Evolutionary conservation across 2,113 vertebrate genomes (phyloP).

Genomic region (Cottus gobio): DNA sequence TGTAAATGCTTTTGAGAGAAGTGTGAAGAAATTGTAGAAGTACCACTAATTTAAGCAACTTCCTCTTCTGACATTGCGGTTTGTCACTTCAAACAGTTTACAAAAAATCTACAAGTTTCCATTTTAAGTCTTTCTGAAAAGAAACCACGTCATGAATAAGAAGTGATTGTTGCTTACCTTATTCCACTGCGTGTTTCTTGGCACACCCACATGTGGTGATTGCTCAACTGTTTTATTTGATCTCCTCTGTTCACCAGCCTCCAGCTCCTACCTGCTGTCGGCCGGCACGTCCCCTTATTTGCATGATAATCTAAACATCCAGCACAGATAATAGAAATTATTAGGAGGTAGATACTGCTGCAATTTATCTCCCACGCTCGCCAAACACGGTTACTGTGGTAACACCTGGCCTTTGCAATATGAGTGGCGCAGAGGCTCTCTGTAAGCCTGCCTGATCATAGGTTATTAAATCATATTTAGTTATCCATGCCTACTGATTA

Average conservation of each 20-base stretch:
- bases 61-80: not conserved
- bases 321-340: constrained; percentile 74
- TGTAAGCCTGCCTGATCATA: constrained; percentile 16
- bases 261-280: constrained; percentile 36
- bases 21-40: constrained; percentile 53
- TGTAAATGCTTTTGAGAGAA: not conserved
- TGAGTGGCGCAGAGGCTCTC: constrained; percentile 2
- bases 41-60: constrained; percentile 46
- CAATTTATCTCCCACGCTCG: constrained; percentile 58
- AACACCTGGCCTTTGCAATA: constrained; percentile 44
- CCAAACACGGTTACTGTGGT: constrained; percentile 66
- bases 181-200: constrained; percentile 24
- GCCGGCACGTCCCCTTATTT: constrained; percentile 66
- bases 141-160: not conserved
- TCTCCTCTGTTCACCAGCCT: constrained; percentile 37
- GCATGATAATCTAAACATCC: constrained; percentile 73
- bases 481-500: constrained; percentile 6
- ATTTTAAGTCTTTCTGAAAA: not conserved
- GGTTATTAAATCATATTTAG: constrained; percentile 52
- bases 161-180: constrained; percentile 27
- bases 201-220: constrained; percentile 21
- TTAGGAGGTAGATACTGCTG: constrained; percentile 63
- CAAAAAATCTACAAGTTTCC: not conserved
- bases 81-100: not conserved
- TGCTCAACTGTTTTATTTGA: constrained; percentile 56